Conservation (phyloP, 1,140 invertebrate species). For the Drosophila arawakana region DNA sequence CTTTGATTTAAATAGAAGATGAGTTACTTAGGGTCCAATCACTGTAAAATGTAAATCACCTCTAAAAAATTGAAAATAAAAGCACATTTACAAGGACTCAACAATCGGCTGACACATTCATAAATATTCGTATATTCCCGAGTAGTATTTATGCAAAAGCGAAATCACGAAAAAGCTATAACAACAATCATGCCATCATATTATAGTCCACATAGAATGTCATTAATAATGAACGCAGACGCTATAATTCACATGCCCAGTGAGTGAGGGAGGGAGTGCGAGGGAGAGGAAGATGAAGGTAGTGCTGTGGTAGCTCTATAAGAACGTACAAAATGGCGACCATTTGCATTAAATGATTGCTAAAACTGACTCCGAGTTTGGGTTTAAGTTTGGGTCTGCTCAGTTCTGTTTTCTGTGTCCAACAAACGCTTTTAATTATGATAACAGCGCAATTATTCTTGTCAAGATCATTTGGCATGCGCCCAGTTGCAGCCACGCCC, state of each 20-base stretch:
- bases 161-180: slow-evolving; percentile 78
- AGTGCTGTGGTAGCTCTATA: slow-evolving; percentile 36
- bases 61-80: neutral
- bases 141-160: slow-evolving; percentile 69
- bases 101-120: slow-evolving; percentile 68
- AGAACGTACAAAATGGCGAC: slow-evolving; percentile 79
- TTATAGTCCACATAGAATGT: slow-evolving; percentile 64
- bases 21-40: neutral
- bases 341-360: slow-evolving; percentile 82
- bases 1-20: neutral
- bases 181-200: slow-evolving; percentile 80
- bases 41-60: neutral
- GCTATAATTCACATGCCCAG: slow-evolving; percentile 64
- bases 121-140: slow-evolving; percentile 4
- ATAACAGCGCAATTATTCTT: slow-evolving; percentile 83
- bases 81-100: slow-evolving; percentile 52
- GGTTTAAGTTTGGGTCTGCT: neutral
- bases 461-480: slow-evolving; percentile 77
- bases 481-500: slow-evolving; percentile 43
- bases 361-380: slow-evolving; percentile 46
- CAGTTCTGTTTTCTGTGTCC: slow-evolving; percentile 49
- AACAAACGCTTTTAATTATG: slow-evolving; percentile 80
- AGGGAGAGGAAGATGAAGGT: neutral
- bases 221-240: slow-evolving; percentile 80
- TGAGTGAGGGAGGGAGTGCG: neutral